Conservation (phyloP, 2,113 vertebrate genomes). For the Carassius gibelio region DNA sequence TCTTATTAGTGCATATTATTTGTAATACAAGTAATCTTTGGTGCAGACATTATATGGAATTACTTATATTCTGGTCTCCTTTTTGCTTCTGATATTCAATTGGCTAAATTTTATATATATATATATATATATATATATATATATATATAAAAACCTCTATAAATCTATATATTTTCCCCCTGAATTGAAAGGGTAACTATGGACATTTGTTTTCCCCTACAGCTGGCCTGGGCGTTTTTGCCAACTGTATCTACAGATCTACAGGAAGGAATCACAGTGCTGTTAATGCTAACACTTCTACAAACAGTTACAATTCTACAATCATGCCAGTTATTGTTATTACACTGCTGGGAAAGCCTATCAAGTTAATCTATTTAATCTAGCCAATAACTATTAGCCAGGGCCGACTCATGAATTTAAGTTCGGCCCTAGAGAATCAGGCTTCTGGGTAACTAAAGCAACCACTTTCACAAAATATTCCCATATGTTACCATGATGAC, state of each 20-base stretch:
- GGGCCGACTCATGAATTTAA: not conserved
- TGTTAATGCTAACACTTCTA: constrained; percentile 6
- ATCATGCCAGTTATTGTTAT: not conserved
- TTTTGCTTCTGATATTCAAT: not conserved
- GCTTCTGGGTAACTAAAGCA: not conserved
- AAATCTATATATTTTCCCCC: not conserved
- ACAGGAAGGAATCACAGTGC: not conserved
- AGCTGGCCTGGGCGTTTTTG: not conserved
- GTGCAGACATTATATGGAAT: not conserved
- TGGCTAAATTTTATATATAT: not conserved
- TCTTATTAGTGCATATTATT: not conserved
- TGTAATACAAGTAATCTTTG: not conserved
- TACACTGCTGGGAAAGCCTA: constrained; percentile 18
- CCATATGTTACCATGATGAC: constrained; percentile 4
- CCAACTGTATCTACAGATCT: constrained; percentile 2
- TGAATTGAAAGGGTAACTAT: not conserved
- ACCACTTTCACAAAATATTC: constrained; percentile 28
- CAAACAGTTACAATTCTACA: not conserved
- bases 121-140: too few species aligned
- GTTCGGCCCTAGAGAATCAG: not conserved
- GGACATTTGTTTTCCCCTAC: not conserved
- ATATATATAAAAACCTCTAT: too few species aligned
- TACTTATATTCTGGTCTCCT: not conserved
- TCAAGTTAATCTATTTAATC: constrained; percentile 3
- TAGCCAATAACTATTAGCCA: constrained; percentile 9